Conservation (phyloP, 2,113 vertebrate species). For the Geococcyx californianus region DNA sequence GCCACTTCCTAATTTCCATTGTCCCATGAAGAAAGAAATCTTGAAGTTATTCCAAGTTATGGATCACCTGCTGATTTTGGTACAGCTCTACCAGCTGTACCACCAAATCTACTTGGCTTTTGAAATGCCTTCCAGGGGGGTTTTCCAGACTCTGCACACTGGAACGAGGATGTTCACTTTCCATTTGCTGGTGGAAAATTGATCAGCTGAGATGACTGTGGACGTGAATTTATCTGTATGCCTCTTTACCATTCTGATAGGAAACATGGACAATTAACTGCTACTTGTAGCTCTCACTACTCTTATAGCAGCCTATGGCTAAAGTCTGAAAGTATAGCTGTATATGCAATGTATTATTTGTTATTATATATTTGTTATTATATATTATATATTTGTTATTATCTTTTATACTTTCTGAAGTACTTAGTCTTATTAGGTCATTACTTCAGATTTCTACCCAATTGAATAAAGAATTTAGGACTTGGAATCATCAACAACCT, state of each 20-base stretch:
- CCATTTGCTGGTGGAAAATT: not conserved
- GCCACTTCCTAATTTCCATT: not conserved
- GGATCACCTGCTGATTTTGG: not conserved
- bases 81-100: not conserved
- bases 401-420: slow-evolving; percentile 8
- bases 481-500: not conserved
- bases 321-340: not conserved
- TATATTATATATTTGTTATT: not conserved
- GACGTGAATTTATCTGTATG: not conserved
- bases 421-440: not conserved
- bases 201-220: not conserved
- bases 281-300: not conserved
- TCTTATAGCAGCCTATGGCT: not conserved
- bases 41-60: not conserved
- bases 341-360: not conserved
- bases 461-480: slow-evolving; percentile 7
- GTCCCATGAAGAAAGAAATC: not conserved
- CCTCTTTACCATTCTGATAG: not conserved
- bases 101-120: not conserved
- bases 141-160: not conserved
- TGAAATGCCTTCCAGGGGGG: not conserved
- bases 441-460: slow-evolving; percentile 4
- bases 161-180: not conserved
- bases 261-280: not conserved
- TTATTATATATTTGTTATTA: not conserved